A percentile compares a stretch with the other conserved stretches of the same genome.
These are phyloP conservation scores for Dryas iulia DNA, from an alignment of 1,140 invertebrate genomes.

Conservation along the genomic window DNA sequence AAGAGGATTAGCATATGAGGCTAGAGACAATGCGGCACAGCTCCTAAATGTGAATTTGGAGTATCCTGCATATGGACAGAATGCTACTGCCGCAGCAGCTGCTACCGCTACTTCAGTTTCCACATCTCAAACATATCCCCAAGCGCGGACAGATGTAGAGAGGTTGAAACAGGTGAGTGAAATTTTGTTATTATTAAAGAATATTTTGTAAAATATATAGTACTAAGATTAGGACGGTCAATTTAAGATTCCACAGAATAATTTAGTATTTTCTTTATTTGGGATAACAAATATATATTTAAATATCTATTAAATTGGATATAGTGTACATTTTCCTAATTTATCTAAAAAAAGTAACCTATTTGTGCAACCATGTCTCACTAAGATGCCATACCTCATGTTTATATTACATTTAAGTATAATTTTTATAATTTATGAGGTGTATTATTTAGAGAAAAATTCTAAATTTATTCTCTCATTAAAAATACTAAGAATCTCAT, in stretches of 20 bases:
- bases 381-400: not conserved
- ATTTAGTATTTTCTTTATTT: not conserved
- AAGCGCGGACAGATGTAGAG: slow-evolving; percentile 73
- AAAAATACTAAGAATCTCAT: not conserved
- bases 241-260: not conserved
- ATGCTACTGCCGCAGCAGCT: slow-evolving; percentile 39
- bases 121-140: slow-evolving; percentile 51
- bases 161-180: slow-evolving; percentile 72
- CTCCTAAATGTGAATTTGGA: slow-evolving; percentile 77
- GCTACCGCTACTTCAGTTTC: slow-evolving; percentile 33
- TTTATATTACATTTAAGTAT: not conserved
- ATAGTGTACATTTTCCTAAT: not conserved
- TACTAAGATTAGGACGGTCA: not conserved
- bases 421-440: not conserved
- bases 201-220: no score
- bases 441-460: not conserved
- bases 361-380: not conserved
- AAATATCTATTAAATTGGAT: not conserved
- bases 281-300: not conserved
- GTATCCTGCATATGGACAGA: slow-evolving; percentile 67
- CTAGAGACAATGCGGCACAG: slow-evolving; percentile 76
- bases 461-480: not conserved
- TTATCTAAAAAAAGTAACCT: not conserved
- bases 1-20: slow-evolving; percentile 80
- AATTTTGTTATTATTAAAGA: not conserved